These are phyloP conservation scores for Lepus europaeus DNA, from an alignment of 2,113 vertebrate species.

Conservation along the genomic window DNA sequence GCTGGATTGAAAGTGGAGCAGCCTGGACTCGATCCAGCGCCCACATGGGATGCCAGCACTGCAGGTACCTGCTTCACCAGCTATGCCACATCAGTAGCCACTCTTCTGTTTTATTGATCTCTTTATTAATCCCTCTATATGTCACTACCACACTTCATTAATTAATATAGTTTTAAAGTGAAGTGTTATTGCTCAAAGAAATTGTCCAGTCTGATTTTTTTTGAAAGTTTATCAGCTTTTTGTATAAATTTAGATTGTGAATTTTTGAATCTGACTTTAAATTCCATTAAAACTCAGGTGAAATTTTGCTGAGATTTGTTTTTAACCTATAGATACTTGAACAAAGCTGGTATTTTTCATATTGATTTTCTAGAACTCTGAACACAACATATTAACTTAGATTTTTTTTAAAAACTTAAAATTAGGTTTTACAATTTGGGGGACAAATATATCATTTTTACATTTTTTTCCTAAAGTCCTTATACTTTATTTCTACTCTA, in stretches of 20 bases:
- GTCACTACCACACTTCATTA: neutral
- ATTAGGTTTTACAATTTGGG: neutral
- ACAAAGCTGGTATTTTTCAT: neutral
- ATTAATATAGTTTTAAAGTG: neutral
- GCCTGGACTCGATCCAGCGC: no score
- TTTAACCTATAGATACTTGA: neutral
- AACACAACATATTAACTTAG: neutral
- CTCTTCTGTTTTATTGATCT: neutral
- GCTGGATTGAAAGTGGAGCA: no score
- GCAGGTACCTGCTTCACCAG: no score
- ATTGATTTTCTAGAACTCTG: neutral
- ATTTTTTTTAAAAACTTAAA: neutral
- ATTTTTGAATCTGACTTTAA: slow-evolving; percentile 1
- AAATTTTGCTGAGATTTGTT: slow-evolving; percentile 4
- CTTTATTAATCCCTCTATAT: neutral
- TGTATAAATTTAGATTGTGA: neutral
- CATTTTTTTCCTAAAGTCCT: neutral
- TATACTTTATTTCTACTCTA: neutral
- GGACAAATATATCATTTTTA: neutral
- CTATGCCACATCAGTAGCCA: no score
- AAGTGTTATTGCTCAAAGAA: neutral
- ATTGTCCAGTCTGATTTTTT: neutral
- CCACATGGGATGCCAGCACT: no score
- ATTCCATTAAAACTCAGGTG: neutral
- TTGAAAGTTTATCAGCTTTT: neutral